Percentiles rank a stretch among this genome's conserved stretches.
Conservation (phyloP, 2,888 invertebrate species). For the Molorchus minor region DNA sequence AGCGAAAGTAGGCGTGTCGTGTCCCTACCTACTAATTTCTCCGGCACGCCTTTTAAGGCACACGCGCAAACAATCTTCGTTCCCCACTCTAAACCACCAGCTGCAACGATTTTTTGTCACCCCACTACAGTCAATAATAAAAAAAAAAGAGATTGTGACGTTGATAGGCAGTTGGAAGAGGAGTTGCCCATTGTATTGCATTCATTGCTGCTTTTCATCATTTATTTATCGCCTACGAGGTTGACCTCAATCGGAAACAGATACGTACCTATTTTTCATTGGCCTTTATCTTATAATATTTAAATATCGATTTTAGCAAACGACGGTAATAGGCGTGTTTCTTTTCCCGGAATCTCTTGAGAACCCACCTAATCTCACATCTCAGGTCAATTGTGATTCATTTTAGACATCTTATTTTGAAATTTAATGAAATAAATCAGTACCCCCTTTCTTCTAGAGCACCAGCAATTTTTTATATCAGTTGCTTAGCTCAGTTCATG, state of each 20-base stretch:
- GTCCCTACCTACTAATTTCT: constrained; percentile 18
- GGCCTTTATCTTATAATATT: too few relatives aligned
- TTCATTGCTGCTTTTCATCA: constrained; percentile 34
- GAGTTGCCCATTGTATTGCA: constrained; percentile 10
- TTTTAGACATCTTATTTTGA: too few relatives aligned
- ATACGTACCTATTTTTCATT: too few relatives aligned
- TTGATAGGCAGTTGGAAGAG: constrained; percentile 49
- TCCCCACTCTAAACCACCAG: constrained; percentile 50
- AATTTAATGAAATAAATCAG: too few relatives aligned
- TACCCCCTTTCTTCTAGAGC: too few relatives aligned
- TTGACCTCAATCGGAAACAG: constrained; percentile 18
- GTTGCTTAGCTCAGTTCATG: too few relatives aligned
- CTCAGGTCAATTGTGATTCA: too few relatives aligned
- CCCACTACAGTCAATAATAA: constrained; percentile 55
- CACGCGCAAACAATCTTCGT: constrained; percentile 43
- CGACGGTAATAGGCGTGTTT: too few relatives aligned
- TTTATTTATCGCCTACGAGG: constrained; percentile 27
- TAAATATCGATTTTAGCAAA: too few relatives aligned
- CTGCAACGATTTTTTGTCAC: constrained; percentile 59
- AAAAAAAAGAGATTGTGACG: constrained; percentile 45
- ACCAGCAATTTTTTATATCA: too few relatives aligned
- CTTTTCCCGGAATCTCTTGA: too few relatives aligned
- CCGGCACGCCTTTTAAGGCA: constrained; percentile 42
- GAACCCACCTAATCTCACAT: too few relatives aligned
- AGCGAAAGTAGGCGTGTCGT: constrained; percentile 36